These are phyloP conservation scores for Yponomeuta cagnagella DNA, from an alignment of 2,888 invertebrate species.

Conservation along the genomic window DNA sequence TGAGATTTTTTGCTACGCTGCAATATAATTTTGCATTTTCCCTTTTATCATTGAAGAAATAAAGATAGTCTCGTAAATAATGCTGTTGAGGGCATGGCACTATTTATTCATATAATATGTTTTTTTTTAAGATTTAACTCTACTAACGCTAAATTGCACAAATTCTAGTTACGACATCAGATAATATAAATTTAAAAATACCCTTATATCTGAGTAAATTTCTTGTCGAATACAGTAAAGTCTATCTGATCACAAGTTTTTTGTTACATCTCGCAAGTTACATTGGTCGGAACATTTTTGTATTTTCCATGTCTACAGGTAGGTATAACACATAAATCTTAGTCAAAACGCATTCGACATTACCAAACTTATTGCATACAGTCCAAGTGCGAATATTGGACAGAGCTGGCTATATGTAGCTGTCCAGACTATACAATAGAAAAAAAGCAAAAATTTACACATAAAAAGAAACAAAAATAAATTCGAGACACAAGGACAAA, in stretches of 20 bases:
- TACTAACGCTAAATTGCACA: constrained; percentile 45
- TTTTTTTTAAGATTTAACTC: constrained; percentile 19
- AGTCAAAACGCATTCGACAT: no score
- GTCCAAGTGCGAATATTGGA: no score
- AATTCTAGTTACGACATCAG: constrained; percentile 25
- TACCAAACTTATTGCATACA: no score
- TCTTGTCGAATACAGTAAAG: constrained; percentile 5
- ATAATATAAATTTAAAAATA: constrained; percentile 8
- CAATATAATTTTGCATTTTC: constrained; percentile 19
- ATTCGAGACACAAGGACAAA: neutral
- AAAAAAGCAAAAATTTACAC: neutral
- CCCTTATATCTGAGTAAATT: neutral
- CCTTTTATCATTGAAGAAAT: constrained; percentile 4
- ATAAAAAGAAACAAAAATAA: neutral
- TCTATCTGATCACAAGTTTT: constrained; percentile 1
- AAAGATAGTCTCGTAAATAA: neutral
- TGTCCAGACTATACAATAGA: neutral
- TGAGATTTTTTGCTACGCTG: constrained; percentile 28
- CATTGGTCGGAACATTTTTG: neutral
- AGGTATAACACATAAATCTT: neutral
- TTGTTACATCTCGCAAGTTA: constrained; percentile 7
- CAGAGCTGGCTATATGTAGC: no score
- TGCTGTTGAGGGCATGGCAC: constrained; percentile 48
- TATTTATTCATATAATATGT: constrained; percentile 30
- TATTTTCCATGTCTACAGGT: neutral